Percentiles rank a stretch among this genome's conserved stretches.
Conservation (phyloP, 2,113 vertebrate genomes). For the Thinocorus orbignyianus region DNA sequence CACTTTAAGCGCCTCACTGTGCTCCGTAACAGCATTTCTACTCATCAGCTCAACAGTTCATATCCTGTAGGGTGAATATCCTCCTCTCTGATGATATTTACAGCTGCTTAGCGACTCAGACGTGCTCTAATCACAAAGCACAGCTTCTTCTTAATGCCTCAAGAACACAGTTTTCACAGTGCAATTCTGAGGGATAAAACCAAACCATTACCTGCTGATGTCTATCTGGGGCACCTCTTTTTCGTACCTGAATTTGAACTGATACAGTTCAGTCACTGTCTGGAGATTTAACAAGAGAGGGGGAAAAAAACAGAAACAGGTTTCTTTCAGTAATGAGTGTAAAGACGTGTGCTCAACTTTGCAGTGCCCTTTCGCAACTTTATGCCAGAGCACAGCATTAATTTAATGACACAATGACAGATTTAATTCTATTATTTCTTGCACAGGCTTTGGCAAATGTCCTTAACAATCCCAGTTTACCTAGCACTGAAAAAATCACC, state of each 20-base stretch:
- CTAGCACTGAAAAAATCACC: not conserved
- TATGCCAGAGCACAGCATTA: not conserved
- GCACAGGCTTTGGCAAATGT: not conserved
- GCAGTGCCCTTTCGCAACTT: not conserved
- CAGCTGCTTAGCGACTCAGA: not conserved
- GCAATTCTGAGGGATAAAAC: not conserved
- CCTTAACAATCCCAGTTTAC: not conserved
- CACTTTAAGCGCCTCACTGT: not conserved
- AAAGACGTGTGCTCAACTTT: not conserved
- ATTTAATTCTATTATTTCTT: not conserved
- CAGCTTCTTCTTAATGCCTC: not conserved
- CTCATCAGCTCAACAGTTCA: not conserved
- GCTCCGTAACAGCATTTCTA: not conserved
- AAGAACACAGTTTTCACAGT: not conserved
- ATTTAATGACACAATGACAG: not conserved
- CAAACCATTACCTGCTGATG: constrained; percentile 82
- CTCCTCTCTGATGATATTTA: not conserved
- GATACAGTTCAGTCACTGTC: constrained; percentile 92
- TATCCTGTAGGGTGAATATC: not conserved
- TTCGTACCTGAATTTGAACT: constrained; percentile 90
- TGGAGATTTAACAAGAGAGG: constrained; percentile 65
- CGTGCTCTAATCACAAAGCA: not conserved
- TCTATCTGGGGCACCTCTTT: constrained; percentile 81
- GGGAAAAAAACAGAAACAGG: not conserved
- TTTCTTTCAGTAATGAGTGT: not conserved